A percentile compares a stretch with the other conserved stretches of the same genome.
Conservation (phyloP, 1,140 invertebrate species). For the Sycobia sp. region DNA sequence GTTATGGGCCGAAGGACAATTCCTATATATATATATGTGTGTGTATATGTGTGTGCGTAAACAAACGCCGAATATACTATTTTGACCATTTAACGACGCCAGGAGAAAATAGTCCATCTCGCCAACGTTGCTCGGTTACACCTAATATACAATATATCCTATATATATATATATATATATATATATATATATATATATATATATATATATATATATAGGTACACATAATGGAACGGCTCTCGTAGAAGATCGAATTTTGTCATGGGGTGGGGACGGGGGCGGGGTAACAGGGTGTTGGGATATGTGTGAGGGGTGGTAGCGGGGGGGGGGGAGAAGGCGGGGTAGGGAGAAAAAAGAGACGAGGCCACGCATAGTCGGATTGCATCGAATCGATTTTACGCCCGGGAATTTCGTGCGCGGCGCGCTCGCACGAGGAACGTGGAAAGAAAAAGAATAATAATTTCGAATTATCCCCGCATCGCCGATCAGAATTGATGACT, state of each 20-base stretch:
- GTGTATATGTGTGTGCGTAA: too few species aligned
- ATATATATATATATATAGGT: too few species aligned
- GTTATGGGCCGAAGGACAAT: too few species aligned
- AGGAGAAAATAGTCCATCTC: too few species aligned
- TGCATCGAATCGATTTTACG: slow-evolving; percentile 39
- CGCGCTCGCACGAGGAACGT: slow-evolving; percentile 16
- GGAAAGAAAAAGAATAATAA: slow-evolving; percentile 45
- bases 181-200: too few species aligned
- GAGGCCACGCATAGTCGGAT: slow-evolving; percentile 25
- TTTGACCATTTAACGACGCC: not conserved
- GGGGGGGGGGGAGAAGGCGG: not conserved
- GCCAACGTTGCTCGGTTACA: too few species aligned
- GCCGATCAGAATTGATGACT: slow-evolving; percentile 46
- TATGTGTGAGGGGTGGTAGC: not conserved
- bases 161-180: too few species aligned
- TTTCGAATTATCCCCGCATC: slow-evolving; percentile 47
- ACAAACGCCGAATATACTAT: not conserved
- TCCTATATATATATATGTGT: too few species aligned
- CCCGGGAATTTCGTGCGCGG: slow-evolving; percentile 25
- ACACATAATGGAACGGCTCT: slow-evolving; percentile 5
- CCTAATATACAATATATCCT: too few species aligned
- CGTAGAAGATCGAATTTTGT: slow-evolving; percentile 20
- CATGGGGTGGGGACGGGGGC: not conserved
- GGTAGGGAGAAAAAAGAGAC: slow-evolving; percentile 5
- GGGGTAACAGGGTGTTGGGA: not conserved